phyloP scores from a whole-genome alignment of 2,888 invertebrate genomes.

The Pachycephus smyrnensis region DNA sequence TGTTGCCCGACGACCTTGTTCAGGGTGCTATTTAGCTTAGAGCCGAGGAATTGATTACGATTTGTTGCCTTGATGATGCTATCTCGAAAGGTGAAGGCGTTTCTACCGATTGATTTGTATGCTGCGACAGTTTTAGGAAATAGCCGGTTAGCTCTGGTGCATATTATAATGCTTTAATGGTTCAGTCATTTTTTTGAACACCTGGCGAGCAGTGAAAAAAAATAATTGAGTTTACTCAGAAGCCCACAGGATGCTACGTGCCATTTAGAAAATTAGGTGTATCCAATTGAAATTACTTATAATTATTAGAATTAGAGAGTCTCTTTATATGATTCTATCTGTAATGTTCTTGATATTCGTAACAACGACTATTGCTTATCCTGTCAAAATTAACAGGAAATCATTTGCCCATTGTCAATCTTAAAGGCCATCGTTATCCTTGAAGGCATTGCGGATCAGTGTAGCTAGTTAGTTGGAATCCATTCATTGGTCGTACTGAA shows the following conservation, averaged over 20 bases:
- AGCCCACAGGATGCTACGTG: background rate
- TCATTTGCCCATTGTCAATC: background rate
- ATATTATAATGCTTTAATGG: background rate
- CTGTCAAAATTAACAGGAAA: background rate
- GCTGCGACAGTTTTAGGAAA: constrained; percentile 29
- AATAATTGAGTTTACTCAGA: background rate
- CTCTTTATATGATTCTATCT: too few species aligned
- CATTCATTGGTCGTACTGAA: background rate
- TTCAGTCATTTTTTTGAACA: background rate
- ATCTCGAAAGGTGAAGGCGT: constrained; percentile 39
- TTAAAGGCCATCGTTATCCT: background rate
- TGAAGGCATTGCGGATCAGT: background rate
- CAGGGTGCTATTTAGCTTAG: constrained; percentile 52
- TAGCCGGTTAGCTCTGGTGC: background rate
- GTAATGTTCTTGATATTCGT: background rate
- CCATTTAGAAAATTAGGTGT: background rate
- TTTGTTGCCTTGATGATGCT: constrained; percentile 37
- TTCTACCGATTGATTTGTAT: constrained; percentile 18
- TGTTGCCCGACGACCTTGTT: constrained; percentile 57
- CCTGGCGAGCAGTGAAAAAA: background rate
- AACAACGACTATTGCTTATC: background rate
- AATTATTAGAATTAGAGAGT: background rate
- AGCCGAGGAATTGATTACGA: constrained; percentile 52
- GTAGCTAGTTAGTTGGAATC: background rate
- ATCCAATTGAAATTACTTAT: background rate